A percentile compares a stretch with the other conserved stretches of the same genome.
phyloP scores from a whole-genome alignment of 2,797 vertebrate species.

The Manis pentadactyla region DNA sequence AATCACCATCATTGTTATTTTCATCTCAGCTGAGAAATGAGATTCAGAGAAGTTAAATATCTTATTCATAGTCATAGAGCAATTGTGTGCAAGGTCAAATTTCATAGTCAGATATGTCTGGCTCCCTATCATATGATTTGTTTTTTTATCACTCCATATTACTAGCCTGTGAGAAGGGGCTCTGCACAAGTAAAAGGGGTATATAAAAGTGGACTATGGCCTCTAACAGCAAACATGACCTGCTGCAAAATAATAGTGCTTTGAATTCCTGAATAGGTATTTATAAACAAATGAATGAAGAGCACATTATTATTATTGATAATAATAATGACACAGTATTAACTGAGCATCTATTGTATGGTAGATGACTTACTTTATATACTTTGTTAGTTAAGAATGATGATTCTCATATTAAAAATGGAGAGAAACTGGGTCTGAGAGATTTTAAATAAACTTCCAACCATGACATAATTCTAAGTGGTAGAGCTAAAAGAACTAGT shows the following conservation, averaged over 20 bases:
- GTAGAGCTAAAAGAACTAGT: background rate
- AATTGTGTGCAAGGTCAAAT: background rate
- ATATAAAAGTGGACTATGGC: background rate
- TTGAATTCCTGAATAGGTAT: background rate
- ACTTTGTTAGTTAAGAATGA: background rate
- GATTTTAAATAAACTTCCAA: background rate
- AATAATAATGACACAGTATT: background rate
- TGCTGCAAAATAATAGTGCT: background rate
- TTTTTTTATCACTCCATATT: background rate
- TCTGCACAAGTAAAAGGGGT: background rate
- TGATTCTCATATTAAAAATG: background rate
- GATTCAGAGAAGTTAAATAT: background rate
- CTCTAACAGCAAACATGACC: background rate
- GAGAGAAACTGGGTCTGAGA: background rate
- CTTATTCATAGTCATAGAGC: background rate
- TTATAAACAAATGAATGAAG: background rate
- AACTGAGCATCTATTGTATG: background rate
- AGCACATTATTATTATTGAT: background rate
- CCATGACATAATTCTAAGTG: background rate
- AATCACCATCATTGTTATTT: background rate
- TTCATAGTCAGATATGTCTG: background rate
- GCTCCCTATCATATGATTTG: background rate
- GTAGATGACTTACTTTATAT: background rate
- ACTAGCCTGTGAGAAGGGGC: background rate
- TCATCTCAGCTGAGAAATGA: background rate